Evolutionary conservation across 2,113 vertebrate species (phyloP).

Genomic region (Pavo muticus): DNA sequence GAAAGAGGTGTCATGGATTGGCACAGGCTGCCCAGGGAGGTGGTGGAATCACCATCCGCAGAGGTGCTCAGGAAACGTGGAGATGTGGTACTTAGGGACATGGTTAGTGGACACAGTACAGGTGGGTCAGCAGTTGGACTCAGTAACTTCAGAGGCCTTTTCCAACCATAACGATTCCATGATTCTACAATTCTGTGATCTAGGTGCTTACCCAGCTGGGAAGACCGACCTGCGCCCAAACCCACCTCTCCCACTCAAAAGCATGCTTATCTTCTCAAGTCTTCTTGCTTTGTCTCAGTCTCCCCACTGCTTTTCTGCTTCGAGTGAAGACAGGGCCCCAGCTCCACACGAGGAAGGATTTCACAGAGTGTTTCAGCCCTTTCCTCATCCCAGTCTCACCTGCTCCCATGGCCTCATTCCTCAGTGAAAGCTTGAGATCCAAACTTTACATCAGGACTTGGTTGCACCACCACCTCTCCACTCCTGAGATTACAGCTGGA

Average conservation of each 20-base stretch:
- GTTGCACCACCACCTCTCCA: neutral
- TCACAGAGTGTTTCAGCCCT: neutral
- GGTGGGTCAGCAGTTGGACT: too few species aligned
- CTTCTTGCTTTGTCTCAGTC: fast-evolving
- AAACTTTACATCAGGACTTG: neutral
- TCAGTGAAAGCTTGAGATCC: neutral
- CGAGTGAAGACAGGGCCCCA: neutral
- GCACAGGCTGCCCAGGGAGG: too few species aligned
- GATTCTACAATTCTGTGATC: too few species aligned
- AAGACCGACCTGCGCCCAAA: fast-evolving
- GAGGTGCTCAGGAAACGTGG: too few species aligned
- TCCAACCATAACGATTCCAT: too few species aligned
- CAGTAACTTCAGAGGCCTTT: too few species aligned
- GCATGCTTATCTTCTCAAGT: neutral
- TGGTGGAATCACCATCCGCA: too few species aligned
- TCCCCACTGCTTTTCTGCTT: neutral
- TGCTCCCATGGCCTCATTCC: neutral
- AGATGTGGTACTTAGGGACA: too few species aligned
- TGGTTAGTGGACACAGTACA: too few species aligned
- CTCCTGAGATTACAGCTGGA: neutral
- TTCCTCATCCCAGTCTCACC: neutral
- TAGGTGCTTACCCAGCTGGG: fast-evolving
- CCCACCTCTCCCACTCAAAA: neutral
- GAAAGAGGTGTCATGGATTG: too few species aligned
- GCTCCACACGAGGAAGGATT: fast-evolving